These are phyloP conservation scores for Ceratina australensis DNA, from an alignment of 1,140 invertebrate species.

Conservation along the genomic window DNA sequence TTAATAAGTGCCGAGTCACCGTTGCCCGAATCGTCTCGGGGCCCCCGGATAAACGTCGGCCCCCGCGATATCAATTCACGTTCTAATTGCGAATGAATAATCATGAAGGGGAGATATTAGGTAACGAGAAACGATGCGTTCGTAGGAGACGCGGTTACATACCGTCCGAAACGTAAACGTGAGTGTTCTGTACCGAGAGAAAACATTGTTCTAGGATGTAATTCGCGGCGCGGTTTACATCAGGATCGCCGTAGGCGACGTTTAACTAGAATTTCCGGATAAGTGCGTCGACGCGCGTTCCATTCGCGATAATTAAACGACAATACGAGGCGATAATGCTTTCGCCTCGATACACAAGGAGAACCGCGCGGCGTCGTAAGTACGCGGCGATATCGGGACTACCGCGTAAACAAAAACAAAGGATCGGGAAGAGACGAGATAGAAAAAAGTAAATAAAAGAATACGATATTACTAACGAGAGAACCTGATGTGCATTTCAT, in stretches of 20 bases:
- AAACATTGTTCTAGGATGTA: conserved; percentile 1
- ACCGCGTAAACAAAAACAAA: conserved; percentile 11
- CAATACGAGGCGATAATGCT: conserved; percentile 1
- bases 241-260: not conserved
- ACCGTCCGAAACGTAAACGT: not conserved
- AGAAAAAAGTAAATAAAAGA: not conserved
- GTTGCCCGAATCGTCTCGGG: not conserved
- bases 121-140: conserved; percentile 4
- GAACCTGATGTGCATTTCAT: conserved; percentile 16
- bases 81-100: conserved; percentile 9
- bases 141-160: not conserved
- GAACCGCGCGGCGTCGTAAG: not conserved
- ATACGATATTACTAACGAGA: conserved; percentile 14
- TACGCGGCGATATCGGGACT: not conserved
- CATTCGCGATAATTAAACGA: conserved; percentile 1
- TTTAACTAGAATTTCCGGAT: not conserved
- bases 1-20: conserved; percentile 14
- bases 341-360: not conserved
- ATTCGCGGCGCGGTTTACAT: not conserved
- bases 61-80: conserved; percentile 18
- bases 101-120: not conserved
- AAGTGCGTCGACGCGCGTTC: not conserved
- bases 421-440: not conserved
- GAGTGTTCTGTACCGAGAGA: not conserved
- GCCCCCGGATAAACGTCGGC: conserved; percentile 6